Evolutionary conservation across 2,113 vertebrate species (phyloP).

Genomic region (Hiodon tergisus): DNA sequence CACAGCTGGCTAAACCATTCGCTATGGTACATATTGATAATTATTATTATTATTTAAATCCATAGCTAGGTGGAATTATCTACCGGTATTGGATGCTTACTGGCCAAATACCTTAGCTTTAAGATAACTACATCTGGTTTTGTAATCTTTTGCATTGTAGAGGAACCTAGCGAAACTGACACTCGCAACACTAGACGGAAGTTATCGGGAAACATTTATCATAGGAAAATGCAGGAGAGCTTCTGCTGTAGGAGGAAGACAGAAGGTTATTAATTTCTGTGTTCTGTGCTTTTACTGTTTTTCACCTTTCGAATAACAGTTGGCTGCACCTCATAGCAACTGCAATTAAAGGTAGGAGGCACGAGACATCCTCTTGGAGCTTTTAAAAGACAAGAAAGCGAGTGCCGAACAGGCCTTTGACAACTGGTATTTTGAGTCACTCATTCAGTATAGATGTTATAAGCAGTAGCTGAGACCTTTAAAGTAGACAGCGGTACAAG

Average conservation of each 20-base stretch:
- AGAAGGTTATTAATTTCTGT: slow-evolving; percentile 41
- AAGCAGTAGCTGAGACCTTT: no score
- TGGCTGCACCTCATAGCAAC: slow-evolving; percentile 42
- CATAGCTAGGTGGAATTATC: no score
- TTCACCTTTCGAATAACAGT: slow-evolving; percentile 46
- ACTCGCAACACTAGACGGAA: no score
- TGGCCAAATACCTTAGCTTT: no score
- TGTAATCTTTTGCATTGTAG: no score
- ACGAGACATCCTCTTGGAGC: slow-evolving; percentile 26
- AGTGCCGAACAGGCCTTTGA: slow-evolving; percentile 18
- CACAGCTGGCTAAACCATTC: no score
- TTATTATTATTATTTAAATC: no score
- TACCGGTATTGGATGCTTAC: no score
- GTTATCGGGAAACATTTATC: not conserved
- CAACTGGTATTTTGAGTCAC: slow-evolving; percentile 1
- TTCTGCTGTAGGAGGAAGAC: slow-evolving; percentile 17
- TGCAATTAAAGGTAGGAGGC: slow-evolving; percentile 53
- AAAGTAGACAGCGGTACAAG: no score
- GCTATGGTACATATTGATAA: no score
- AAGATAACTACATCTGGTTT: no score
- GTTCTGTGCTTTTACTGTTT: slow-evolving; percentile 55
- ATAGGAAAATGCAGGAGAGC: not conserved
- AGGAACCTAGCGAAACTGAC: no score
- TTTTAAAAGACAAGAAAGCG: slow-evolving; percentile 27
- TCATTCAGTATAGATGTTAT: slow-evolving; percentile 1